A percentile compares a stretch with the other conserved stretches of the same genome.
These are phyloP conservation scores for Acanthisitta chloris DNA, from an alignment of 2,113 vertebrate species.

Conservation along the genomic window DNA sequence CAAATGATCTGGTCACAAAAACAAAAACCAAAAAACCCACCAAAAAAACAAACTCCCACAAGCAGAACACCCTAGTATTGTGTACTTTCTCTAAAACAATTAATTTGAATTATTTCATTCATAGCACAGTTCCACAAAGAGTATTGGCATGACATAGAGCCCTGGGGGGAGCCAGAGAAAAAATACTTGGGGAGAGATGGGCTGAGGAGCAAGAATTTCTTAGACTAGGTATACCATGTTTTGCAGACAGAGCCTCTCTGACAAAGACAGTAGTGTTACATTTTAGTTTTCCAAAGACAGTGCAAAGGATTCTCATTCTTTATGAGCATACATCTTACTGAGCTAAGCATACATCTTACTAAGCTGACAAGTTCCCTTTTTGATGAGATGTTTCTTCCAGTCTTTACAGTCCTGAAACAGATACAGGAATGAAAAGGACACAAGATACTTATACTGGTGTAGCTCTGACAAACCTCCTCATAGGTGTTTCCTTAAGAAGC, in stretches of 20 bases:
- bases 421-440: neutral
- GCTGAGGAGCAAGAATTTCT: neutral
- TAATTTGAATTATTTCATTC: neutral
- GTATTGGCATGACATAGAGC: neutral
- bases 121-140: neutral
- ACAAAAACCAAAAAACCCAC: neutral
- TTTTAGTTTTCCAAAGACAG: neutral
- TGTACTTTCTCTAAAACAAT: neutral
- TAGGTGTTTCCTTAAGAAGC: neutral
- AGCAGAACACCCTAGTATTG: neutral
- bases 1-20: neutral
- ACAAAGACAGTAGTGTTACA: neutral
- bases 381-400: neutral
- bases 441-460: neutral
- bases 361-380: neutral
- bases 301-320: no score
- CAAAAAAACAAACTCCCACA: no score
- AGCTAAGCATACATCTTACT: fast-evolving
- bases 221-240: fast-evolving
- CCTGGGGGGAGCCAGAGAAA: neutral
- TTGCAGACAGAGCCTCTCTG: neutral
- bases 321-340: no score
- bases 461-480: neutral
- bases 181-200: neutral
- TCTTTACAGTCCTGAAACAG: neutral